phyloP scores from a whole-genome alignment of 1,140 invertebrate genomes.

The Eriosoma lanigerum region DNA sequence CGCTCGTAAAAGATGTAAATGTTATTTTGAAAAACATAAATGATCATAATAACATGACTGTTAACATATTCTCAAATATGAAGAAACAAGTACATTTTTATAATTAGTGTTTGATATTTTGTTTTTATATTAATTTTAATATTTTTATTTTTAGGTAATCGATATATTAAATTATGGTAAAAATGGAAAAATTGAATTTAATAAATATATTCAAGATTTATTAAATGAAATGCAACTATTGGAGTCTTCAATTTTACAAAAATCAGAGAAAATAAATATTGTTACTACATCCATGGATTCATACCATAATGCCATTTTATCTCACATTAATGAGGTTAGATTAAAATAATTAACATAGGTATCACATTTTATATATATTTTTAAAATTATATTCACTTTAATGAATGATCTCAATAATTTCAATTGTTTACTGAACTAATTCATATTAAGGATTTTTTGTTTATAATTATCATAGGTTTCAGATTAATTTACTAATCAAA shows the following conservation, averaged over 20 bases:
- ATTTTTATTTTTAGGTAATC: constrained; percentile 17
- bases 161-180: neutral
- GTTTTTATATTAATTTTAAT: too few relatives aligned
- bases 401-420: neutral
- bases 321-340: constrained; percentile 37
- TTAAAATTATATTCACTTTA: neutral
- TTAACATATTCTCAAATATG: neutral
- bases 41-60: neutral
- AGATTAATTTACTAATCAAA: too few relatives aligned
- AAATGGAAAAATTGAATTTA: neutral
- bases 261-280: constrained; percentile 31
- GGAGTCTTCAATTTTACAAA: neutral
- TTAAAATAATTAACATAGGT: too few relatives aligned
- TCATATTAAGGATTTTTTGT: too few relatives aligned
- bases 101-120: neutral
- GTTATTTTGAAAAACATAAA: neutral
- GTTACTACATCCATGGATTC: constrained; percentile 6
- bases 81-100: constrained; percentile 22
- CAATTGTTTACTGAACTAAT: too few relatives aligned
- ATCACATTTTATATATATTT: too few relatives aligned
- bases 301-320: constrained; percentile 23
- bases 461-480: too few relatives aligned
- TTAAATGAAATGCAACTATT: constrained; percentile 8
- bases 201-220: constrained; percentile 9
- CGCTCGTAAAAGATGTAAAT: neutral